Base-by-base conservation (phyloP, 2,797 vertebrate species). In the Eleutherodactylus coqui region DNA sequence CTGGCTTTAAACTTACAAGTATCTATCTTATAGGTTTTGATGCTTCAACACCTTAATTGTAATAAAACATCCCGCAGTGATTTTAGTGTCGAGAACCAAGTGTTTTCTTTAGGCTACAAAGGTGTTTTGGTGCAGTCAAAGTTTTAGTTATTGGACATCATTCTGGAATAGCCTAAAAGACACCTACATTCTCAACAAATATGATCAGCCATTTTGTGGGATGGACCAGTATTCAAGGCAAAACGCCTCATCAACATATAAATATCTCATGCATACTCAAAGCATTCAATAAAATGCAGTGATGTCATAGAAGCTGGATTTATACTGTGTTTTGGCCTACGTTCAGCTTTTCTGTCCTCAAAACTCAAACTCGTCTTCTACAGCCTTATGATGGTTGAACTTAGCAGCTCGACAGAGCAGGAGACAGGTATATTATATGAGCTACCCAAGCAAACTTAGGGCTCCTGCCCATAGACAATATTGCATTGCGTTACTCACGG, bases 1-100 rank as follows among this genome's bases (percentile, higher is more conserved):
- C 27, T 72, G 32, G 34, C 6, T 58, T 34, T 60, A 75, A 75
- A 60, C 55, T 29, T 60, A 60, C 43, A 84, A 84, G 72, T 38
- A 55, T 49, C 83, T 43, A 36, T 60, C 17, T 77, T 43, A 72
- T 13, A 11, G 36, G 19, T 36, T 36, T 69, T 69, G 72, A 32
- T 58, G 24, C 45, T 45, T 67, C 32, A 49, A 32, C 49, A 11
- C 32, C 62, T 67, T 77, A 24, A n/a, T 38, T 58, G 75, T 58
- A 78, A 78, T 78, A 78, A n/a, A 78, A 58, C 32, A 24, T 34
- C 34, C 75, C 9, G 19, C 49, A 36, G 29, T 10, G 9, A 77
- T 21, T 24, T 24, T 38, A 41, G 34, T 17, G 36, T 41, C 41
- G 34, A 24, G 36, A 72, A 72, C 9, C 43, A 72, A 72, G 8